Evolutionary conservation across 2,888 invertebrate species (phyloP), one percentile per base, ranked within the genome.

Genomic region (Stenotaenia linearis): DNA sequence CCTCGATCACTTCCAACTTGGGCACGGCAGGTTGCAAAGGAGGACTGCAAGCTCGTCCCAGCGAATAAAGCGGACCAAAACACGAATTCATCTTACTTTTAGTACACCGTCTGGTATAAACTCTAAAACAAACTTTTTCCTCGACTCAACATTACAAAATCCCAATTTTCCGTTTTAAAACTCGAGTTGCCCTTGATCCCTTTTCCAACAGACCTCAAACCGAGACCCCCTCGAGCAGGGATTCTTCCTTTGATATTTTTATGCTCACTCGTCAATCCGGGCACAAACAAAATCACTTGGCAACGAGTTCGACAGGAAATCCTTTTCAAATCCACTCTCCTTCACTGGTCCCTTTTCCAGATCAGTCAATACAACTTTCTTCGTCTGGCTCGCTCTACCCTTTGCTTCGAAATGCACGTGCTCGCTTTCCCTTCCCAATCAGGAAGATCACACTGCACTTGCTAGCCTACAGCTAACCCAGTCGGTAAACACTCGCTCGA

Each of bases 61-160:
- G 28, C 35, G 69, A 30, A 32, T 56, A 75, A 30, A 79, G 32
- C 15, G 79, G 79, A 25, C 79, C 79, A 56, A 79, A 79, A 50
- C 79, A 79, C 32, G 79, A 79, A 76, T 75, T 45, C 79, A 79
- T 79, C n/a, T n/a, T 76, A 6, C 9, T 15, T 30, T 3, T 10
- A 1, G 4, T 25, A 28, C 28, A 3, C 6, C 4, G 23, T 15
- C 23, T 15, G 5, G 18, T 75, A 18, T 21, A 23, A 21, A 7
- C 32, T 40, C n/a, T 40, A 40, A 40, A 40, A 10, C 15, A 40
- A 40, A 40, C 21, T 50, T 50, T 50, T 18, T 50, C 18, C 50
- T 50, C 18, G 50, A 25, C 18, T 74, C 1, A 74, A 1, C 32
- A 23, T 30, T 74, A 25, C 74, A 74, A 74, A 74, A 32, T 74